Evolutionary conservation across 1,140 invertebrate genomes (phyloP).

Genomic region (Drosophila persimilis): DNA sequence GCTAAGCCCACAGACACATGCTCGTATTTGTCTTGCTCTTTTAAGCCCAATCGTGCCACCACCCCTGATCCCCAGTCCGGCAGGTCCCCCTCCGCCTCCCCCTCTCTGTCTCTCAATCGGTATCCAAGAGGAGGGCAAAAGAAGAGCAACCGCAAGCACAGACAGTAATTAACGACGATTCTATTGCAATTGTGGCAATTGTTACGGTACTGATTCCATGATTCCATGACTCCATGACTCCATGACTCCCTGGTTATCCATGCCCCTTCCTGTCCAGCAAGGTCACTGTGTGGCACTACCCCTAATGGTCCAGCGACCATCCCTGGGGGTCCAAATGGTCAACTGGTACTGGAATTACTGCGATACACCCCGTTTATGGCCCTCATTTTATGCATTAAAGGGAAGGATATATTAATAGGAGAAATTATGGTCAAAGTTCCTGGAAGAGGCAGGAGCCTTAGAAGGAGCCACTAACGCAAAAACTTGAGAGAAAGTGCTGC

Average conservation of each 20-base stretch:
- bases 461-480: too few relatives aligned
- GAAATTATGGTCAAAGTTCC: too few relatives aligned
- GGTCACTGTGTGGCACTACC: constrained; percentile 4
- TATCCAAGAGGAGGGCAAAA: constrained; percentile 18
- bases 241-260: too few relatives aligned
- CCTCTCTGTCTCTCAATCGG: constrained; percentile 18
- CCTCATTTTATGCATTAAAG: too few relatives aligned
- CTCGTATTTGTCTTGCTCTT: constrained; percentile 77
- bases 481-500: too few relatives aligned
- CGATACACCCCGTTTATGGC: too few relatives aligned
- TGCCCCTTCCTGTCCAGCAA: neutral
- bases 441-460: too few relatives aligned
- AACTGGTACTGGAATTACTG: too few relatives aligned
- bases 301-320: too few relatives aligned
- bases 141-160: constrained; percentile 64
- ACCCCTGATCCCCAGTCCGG: neutral
- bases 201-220: constrained; percentile 78
- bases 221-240: neutral
- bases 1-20: constrained; percentile 51
- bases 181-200: constrained; percentile 83
- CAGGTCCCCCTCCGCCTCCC: too few relatives aligned
- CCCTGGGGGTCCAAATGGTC: too few relatives aligned
- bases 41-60: constrained; percentile 54
- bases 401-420: too few relatives aligned
- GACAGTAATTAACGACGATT: constrained; percentile 83